Conservation (phyloP, 2,113 vertebrate species). For the Paramormyrops kingsleyae region DNA sequence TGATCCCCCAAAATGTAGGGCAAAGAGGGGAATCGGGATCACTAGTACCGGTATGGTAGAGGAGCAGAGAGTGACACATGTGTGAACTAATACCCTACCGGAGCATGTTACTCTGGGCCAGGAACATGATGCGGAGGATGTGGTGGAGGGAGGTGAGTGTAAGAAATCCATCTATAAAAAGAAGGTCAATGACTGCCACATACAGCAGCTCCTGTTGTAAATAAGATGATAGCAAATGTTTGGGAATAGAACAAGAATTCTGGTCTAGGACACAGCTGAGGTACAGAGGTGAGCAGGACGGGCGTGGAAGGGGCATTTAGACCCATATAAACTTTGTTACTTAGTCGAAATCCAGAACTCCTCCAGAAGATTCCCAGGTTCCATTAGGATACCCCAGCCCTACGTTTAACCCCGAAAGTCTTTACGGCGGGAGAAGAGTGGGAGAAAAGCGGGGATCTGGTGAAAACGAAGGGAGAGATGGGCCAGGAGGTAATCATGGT, state of each 20-base stretch:
- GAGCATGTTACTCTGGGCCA: not conserved
- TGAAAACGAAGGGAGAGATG: not conserved
- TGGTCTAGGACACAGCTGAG: not conserved
- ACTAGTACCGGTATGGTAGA: not conserved
- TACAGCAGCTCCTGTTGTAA: not conserved
- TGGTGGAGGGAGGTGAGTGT: not conserved
- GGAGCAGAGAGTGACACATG: not conserved
- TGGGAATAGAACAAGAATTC: not conserved
- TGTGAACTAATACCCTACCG: not conserved
- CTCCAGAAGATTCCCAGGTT: not conserved
- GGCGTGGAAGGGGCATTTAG: not conserved
- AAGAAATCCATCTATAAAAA: not conserved
- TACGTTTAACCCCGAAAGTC: not conserved
- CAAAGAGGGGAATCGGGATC: not conserved
- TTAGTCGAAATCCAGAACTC: not conserved
- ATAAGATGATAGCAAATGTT: not conserved
- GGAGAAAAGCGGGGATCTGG: not conserved
- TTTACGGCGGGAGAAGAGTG: not conserved
- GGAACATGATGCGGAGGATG: not conserved
- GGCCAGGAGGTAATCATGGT: not conserved
- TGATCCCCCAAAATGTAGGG: not conserved
- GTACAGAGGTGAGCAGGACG: not conserved
- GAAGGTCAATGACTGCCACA: not conserved
- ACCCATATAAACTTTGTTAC: not conserved
- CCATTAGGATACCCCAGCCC: not conserved